Evolutionary conservation across 2,113 vertebrate genomes (phyloP).

Genomic region (Psammodynastes pulverulentus): DNA sequence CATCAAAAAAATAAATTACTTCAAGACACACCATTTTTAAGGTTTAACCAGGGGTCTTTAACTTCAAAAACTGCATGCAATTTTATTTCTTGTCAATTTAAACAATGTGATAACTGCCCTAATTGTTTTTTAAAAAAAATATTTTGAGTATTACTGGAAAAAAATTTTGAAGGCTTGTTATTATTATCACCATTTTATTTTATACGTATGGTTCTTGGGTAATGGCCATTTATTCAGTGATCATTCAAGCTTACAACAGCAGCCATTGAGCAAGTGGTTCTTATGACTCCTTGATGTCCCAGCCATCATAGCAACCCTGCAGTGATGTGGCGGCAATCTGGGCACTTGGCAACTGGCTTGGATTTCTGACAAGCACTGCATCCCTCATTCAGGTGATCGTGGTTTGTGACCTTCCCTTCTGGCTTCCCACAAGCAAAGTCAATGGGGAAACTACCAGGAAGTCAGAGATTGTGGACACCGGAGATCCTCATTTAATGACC

Average conservation of each 20-base stretch:
- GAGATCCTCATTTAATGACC: background rate
- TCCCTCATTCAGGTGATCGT: background rate
- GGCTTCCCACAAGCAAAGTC: background rate
- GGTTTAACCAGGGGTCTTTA: background rate
- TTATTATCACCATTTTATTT: background rate
- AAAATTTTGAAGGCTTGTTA: background rate
- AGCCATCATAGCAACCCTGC: background rate
- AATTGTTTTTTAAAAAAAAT: background rate
- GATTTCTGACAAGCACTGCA: background rate
- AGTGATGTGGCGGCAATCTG: background rate
- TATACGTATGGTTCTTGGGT: background rate
- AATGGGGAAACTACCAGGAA: background rate
- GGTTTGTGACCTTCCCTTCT: background rate
- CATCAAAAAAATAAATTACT: background rate
- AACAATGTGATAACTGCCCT: background rate
- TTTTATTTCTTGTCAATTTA: background rate
- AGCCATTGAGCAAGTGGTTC: background rate
- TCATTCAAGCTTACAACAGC: background rate
- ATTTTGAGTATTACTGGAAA: background rate
- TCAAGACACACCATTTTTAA: background rate
- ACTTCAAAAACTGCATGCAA: background rate
- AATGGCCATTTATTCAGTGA: background rate
- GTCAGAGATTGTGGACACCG: background rate
- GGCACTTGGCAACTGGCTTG: background rate
- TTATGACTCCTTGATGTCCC: background rate